These are phyloP conservation scores for Microplitis manilae DNA, from an alignment of 2,888 invertebrate species.

Conservation along the genomic window DNA sequence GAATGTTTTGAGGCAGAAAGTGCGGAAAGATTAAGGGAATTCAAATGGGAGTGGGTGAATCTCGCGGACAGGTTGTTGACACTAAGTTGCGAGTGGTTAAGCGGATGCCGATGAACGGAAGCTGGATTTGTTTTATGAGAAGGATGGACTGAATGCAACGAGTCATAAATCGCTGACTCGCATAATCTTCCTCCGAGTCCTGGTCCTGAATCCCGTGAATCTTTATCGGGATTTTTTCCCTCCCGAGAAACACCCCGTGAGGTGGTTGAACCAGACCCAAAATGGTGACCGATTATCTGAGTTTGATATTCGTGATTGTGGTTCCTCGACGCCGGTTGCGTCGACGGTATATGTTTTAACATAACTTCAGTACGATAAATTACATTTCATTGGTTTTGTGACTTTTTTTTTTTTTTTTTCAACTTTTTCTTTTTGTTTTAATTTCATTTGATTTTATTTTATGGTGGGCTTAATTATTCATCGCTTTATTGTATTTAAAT, in stretches of 20 bases:
- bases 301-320: slow-evolving; percentile 67
- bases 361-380: slow-evolving; percentile 69
- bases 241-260: slow-evolving; percentile 8
- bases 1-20: slow-evolving; percentile 69
- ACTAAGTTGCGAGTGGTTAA: slow-evolving; percentile 70
- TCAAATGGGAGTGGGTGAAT: slow-evolving; percentile 66
- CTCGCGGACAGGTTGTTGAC: slow-evolving; percentile 69
- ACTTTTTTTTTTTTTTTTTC: not conserved
- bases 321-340: slow-evolving; percentile 73
- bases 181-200: slow-evolving; percentile 36
- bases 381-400: not conserved
- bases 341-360: slow-evolving; percentile 82
- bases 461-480: not conserved
- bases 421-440: slow-evolving; percentile 4
- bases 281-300: slow-evolving; percentile 47
- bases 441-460: not conserved
- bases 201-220: no score
- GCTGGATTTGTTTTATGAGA: slow-evolving; percentile 50
- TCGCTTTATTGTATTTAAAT: slow-evolving; percentile 5
- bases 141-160: slow-evolving; percentile 53
- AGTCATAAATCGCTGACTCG: slow-evolving; percentile 64
- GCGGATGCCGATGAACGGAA: slow-evolving; percentile 63
- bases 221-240: no score
- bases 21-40: slow-evolving; percentile 58
- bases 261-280: slow-evolving; percentile 42